Conservation (phyloP, 2,888 invertebrate species). For the Cancer borealis region DNA sequence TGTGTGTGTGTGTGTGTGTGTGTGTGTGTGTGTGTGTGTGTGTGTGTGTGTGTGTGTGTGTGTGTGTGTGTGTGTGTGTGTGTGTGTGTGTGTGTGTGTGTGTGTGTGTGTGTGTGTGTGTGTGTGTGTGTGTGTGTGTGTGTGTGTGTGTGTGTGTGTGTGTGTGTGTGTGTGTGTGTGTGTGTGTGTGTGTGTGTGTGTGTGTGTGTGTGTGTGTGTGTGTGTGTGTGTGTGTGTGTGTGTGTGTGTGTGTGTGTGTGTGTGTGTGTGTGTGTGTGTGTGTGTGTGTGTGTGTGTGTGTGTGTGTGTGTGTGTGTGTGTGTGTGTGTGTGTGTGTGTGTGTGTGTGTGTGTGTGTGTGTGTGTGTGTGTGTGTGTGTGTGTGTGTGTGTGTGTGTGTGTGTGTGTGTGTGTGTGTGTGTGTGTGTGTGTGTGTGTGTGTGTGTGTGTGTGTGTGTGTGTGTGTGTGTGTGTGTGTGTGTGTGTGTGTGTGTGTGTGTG, state of each 20-base stretch:
- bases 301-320: slow-evolving; percentile 29
- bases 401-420: slow-evolving; percentile 40
- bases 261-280: slow-evolving; percentile 35
- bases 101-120: not conserved
- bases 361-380: slow-evolving; percentile 28
- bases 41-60: slow-evolving; percentile 40
- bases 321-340: slow-evolving; percentile 40
- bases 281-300: slow-evolving; percentile 1
- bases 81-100: slow-evolving; percentile 26
- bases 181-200: slow-evolving; percentile 23
- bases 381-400: not conserved
- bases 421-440: slow-evolving; percentile 40
- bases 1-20: not conserved
- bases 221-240: slow-evolving; percentile 40
- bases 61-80: slow-evolving; percentile 38
- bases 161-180: slow-evolving; percentile 33
- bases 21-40: slow-evolving; percentile 36
- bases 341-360: slow-evolving; percentile 38
- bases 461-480: slow-evolving; percentile 26
- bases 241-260: slow-evolving; percentile 37
- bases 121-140: slow-evolving; percentile 40
- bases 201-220: slow-evolving; percentile 7
- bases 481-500: slow-evolving; percentile 1
- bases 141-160: slow-evolving; percentile 40
- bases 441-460: slow-evolving; percentile 34